These are phyloP conservation scores for Venturia canescens DNA, from an alignment of 1,140 invertebrate species.

Conservation along the genomic window DNA sequence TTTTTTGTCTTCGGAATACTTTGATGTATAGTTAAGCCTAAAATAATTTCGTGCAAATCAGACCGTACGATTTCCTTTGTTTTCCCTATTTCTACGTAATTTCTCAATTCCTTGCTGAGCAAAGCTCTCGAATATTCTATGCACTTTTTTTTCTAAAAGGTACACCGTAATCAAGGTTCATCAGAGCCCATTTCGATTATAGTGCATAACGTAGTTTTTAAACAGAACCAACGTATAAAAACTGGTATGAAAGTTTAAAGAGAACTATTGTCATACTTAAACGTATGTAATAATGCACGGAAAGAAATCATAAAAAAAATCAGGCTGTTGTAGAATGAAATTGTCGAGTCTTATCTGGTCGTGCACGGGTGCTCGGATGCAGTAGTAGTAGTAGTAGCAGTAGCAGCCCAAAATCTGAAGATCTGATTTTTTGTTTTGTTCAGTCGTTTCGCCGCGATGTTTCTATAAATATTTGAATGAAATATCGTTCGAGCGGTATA, in stretches of 20 bases:
- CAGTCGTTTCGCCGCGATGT: no score
- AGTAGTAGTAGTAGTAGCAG: slow-evolving; percentile 27
- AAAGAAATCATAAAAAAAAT: slow-evolving; percentile 15
- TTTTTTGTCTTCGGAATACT: no score
- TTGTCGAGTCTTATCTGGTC: slow-evolving; percentile 19
- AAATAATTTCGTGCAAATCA: neutral
- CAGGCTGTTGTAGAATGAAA: neutral
- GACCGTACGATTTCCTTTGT: neutral
- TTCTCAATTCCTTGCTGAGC: no score
- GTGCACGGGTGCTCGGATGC: slow-evolving; percentile 7
- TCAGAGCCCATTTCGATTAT: no score
- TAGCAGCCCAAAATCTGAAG: neutral
- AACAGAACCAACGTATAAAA: neutral
- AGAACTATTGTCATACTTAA: no score
- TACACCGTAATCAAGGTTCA: no score
- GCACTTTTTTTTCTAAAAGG: no score
- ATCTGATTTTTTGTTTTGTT: neutral
- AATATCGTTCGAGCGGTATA: no score
- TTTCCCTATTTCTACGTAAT: neutral
- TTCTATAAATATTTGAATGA: neutral
- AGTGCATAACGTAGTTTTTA: no score
- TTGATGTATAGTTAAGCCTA: neutral
- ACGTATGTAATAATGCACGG: neutral
- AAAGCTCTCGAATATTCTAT: no score
- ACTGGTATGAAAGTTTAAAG: neutral